Base-by-base conservation (phyloP, 2,888 invertebrate genomes). In the Pyrocoelia pectoralis region DNA sequence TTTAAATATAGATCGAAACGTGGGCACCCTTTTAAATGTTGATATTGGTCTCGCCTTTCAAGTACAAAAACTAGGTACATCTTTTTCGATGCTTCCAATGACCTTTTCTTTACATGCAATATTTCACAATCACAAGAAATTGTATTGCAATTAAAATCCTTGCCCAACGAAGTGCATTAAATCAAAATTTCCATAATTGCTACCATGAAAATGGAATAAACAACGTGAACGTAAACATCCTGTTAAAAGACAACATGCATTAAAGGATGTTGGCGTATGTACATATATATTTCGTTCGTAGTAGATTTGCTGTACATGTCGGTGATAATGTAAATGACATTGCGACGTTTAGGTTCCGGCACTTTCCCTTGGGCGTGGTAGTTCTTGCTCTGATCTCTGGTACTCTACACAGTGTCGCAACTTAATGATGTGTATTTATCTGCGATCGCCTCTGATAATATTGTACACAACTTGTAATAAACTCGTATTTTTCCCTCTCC, bases 361-460 rank as follows among this genome's bases (percentile, higher is more conserved):
- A 70, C 70, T 70, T 71, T 71, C 70, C 65, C 68, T 65, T 65
- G 71, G 71, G 71, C 67, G 71, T 71, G 71, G 71, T 66, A 55
- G 56, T 61, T 52, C 59, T 59, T 65, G 61, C 57, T 59, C 55
- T 55, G 59, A 56, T 60, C 64, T 56, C 10, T 8, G 8, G 17
- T 62, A 56, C 55, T 59, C 64, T 56, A 60, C 59, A 60, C 56
- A 55, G 59, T 67, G 65, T 66, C 56, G 68, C 65, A 66, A 67
- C 53, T 59, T 66, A 68, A 67, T 67, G 68, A 68, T 68, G 67
- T 67, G 65, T 68, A 68, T 67, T 68, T 68, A 68, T 66, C 65
- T 70, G 43, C 66, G 69, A 69, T 68, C 67, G 67, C 67, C 63
- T 67, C 59, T 51, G 69, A 69, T 69, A 69, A 69, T 67, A 68